Base-by-base conservation (phyloP, 2,888 invertebrate species). In the Alcis repandata region DNA sequence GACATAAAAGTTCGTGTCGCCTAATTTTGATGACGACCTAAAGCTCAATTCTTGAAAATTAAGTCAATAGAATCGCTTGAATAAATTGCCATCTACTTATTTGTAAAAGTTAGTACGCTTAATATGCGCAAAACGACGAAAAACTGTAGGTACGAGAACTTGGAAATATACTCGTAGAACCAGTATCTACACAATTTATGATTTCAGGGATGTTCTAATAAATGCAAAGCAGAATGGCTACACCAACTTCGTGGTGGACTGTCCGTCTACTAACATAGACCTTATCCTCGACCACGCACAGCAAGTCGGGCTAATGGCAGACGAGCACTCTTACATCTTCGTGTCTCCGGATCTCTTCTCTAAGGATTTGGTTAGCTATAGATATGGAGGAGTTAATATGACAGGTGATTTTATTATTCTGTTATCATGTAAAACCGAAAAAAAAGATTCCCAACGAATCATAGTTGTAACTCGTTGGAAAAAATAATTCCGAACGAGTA, bases 241-340 rank as follows among this genome's bases (percentile, higher is more conserved):
- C 68, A 94, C 92, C 2, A 95, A 96, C 71, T 96, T 97, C 68
- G 94, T 98, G 3, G 93, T 98, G 13, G 97, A 97, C 75, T 97
- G 97, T 76, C 95, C 95, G 0, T 93, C 95, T 17, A 94, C 94
- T 0, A 79, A 89, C 49, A 72, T 94, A 41, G 88, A 89, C 22
- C 86, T 84, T 64, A 63, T 93, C 1, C 73, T 94, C 8, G 79
- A 77, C 0, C 96, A 97, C 86, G 97, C 97, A 0, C 97, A 97
- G 86, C 97, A 98, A 94, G 96, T 98, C 54, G 98, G 97, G 0
- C 88, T 98, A 75, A 95, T 98, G 94, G 96, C 97, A 0, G 96
- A 96, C 57, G 94, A 95, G 58, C 95, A 97, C 79, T 95, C 95
- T 65, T 97, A 96, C 75, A 95, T 98, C 59, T 95, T 98, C 60